Evolutionary conservation across 2,888 invertebrate genomes (phyloP).

Genomic region (Trissoscelio sp.): DNA sequence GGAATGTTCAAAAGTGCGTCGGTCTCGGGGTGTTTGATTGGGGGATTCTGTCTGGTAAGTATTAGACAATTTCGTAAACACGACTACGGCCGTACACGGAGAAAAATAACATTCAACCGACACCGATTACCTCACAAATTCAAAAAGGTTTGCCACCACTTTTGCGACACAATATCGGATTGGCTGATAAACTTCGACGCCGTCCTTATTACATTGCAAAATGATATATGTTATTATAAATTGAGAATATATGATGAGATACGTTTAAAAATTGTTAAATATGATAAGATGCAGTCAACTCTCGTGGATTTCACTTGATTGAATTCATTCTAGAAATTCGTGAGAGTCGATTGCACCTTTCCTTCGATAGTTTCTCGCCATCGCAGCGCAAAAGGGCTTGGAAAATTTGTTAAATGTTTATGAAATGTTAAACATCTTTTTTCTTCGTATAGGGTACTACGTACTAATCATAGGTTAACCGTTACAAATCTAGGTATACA

Average conservation of each 20-base stretch:
- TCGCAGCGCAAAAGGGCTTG: background rate
- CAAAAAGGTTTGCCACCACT: background rate
- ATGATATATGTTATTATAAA: conserved; percentile 14
- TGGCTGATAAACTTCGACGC: background rate
- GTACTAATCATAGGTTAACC: conserved; percentile 72
- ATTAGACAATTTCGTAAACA: conserved; percentile 66
- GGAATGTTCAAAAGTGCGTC: conserved; percentile 27
- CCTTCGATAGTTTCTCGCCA: too few relatives aligned
- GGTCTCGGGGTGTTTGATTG: conserved; percentile 28
- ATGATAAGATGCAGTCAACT: background rate
- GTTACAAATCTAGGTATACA: conserved; percentile 72
- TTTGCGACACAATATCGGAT: conserved; percentile 8
- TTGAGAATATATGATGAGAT: conserved; percentile 18
- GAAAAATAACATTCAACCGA: conserved; percentile 54
- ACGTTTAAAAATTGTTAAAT: conserved; percentile 26
- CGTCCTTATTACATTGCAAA: conserved; percentile 21
- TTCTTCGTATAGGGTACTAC: conserved; percentile 69
- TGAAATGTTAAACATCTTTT: conserved; percentile 54
- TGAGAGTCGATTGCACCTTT: background rate
- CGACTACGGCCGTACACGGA: conserved; percentile 59
- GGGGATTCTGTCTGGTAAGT: conserved; percentile 38
- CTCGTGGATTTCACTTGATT: background rate
- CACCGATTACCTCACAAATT: conserved; percentile 35
- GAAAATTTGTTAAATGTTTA: conserved; percentile 13
- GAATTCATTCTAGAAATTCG: too few relatives aligned